Base-by-base conservation (phyloP, 2,888 invertebrate genomes). In the Spodoptera littoralis region DNA sequence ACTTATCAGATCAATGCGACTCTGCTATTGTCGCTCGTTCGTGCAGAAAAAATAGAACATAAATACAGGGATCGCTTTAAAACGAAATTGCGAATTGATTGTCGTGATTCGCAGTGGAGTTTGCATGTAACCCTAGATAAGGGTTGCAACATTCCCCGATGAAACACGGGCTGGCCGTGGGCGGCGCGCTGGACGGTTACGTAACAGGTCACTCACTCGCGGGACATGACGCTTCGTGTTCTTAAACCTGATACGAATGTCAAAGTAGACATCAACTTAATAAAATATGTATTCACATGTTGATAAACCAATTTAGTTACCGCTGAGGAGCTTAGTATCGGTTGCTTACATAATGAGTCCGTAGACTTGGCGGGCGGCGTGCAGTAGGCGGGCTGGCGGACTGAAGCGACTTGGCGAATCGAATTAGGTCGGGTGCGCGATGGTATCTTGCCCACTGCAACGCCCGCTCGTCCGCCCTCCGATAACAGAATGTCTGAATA, bases 101-200 rank as follows among this genome's bases (percentile, higher is more conserved):
- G 87, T 87, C 81, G 85, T 85, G 86, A 87, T 89, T 82, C 86
- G 76, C 68, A 72, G 81, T 76, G 70, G 77, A 88, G 88, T 91
- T 92, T 89, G 91, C 92, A 91, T 93, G 91, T 90, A 88, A 85
- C 85, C 85, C 82, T 77, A 89, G 92, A 92, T 92, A 93, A 92
- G 87, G 85, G 86, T 82, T 86, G 89, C 85, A 84, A 85, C 86
- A 86, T 88, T 88, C 86, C 79, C 81, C 78, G 81, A 71, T 80
- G 76, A 80, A 86, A 85, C 87, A 84, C 79, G 80, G 82, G 72
- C 81, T 80, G 74, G 78, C 80, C 66, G 84, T 76, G 75, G 73
- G 75, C 70, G 73, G 77, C 76, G 77, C 76, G 76, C 74, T 70
- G 69, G 64, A 18, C 49, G 73, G 46, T 76, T 76, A 78, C 75